phyloP scores from a whole-genome alignment of 1,140 invertebrate genomes.

The Drosophila persimilis region DNA sequence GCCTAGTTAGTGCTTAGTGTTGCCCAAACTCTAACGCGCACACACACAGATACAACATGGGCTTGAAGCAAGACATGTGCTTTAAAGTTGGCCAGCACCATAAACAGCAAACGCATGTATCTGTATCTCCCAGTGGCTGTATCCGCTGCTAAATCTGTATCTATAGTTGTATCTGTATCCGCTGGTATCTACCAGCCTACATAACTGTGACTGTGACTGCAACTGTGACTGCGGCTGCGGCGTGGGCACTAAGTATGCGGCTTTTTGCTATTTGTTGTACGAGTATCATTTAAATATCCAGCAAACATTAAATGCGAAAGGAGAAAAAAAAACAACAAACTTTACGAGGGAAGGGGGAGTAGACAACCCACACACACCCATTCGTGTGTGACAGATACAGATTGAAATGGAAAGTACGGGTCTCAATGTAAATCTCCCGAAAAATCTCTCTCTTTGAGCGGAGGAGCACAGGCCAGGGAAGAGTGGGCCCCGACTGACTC shows the following conservation, averaged over 20 bases:
- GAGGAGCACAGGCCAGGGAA: background rate
- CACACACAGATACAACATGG: constrained; percentile 8
- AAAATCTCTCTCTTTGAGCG: constrained; percentile 16
- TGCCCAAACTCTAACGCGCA: constrained; percentile 42
- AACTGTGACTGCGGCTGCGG: constrained; percentile 31
- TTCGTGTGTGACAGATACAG: background rate
- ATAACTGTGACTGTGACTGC: constrained; percentile 46
- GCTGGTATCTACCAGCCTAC: constrained; percentile 51
- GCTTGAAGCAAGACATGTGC: constrained; percentile 54
- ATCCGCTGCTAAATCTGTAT: constrained; percentile 41
- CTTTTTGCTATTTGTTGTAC: constrained; percentile 57
- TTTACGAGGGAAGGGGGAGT: constrained; percentile 10
- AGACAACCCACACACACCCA: constrained; percentile 16
- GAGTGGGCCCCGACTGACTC: constrained; percentile 1
- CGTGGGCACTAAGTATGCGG: constrained; percentile 76
- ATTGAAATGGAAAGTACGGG: constrained; percentile 51
- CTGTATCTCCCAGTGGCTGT: constrained; percentile 35
- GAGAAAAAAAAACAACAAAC: constrained; percentile 11
- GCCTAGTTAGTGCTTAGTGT: constrained; percentile 67
- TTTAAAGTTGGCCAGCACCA: constrained; percentile 61
- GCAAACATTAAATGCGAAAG: constrained; percentile 62
- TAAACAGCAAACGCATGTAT: constrained; percentile 66
- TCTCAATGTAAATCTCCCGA: constrained; percentile 7
- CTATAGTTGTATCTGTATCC: constrained; percentile 28
- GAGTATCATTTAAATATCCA: constrained; percentile 58